Evolutionary conservation across 2,888 invertebrate genomes (phyloP).

Genomic region (Metallyticus violacea): DNA sequence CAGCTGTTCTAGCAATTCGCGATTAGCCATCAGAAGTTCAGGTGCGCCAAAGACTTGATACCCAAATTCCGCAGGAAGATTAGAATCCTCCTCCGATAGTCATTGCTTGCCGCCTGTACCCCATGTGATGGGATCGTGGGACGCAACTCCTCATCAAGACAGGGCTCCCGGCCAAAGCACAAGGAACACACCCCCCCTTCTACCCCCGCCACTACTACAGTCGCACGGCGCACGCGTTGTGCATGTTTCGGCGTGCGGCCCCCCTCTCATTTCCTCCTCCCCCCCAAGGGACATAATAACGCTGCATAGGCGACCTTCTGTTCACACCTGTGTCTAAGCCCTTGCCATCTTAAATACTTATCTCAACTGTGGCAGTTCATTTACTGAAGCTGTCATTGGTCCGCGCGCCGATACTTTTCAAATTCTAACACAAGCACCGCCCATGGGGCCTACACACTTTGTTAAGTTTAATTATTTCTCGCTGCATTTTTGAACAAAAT

Average conservation of each 20-base stretch:
- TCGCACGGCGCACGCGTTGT: background rate
- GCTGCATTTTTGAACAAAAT: too few relatives aligned
- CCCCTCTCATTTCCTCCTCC: background rate
- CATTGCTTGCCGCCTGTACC: background rate
- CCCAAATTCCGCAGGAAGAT: background rate
- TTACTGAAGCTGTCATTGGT: too few relatives aligned
- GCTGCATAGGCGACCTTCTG: background rate
- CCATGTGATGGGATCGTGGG: background rate
- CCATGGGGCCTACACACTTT: too few relatives aligned
- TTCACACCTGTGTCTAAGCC: background rate
- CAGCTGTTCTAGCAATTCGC: constrained; percentile 14
- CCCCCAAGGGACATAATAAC: background rate
- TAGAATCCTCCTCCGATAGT: background rate
- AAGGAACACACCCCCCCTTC: background rate
- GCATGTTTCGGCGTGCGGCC: background rate
- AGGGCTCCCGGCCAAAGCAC: background rate
- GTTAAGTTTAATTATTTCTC: too few relatives aligned
- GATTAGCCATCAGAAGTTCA: constrained; percentile 24
- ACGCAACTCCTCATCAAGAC: background rate
- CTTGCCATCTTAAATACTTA: background rate
- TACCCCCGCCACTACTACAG: background rate
- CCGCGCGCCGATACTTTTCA: too few relatives aligned
- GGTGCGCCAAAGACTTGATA: background rate
- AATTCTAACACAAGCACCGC: background rate
- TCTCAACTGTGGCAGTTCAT: background rate